A percentile compares a stretch with the other conserved stretches of the same genome.
Conservation (phyloP, 2,113 vertebrate genomes). For the Calidris pugnax region DNA sequence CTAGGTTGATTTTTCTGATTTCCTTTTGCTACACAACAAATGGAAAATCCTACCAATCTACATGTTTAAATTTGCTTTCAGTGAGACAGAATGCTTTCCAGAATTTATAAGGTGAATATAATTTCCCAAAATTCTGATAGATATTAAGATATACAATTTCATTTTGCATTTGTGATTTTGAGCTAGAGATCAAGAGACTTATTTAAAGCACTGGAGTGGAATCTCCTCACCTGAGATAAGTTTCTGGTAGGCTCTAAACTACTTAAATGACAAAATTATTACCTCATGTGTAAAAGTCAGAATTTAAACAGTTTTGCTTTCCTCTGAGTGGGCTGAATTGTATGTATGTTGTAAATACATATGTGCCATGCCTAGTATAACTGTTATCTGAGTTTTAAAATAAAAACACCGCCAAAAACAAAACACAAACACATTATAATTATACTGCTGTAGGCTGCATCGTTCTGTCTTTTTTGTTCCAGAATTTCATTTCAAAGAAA, state of each 20-base stretch:
- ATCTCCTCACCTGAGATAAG: not conserved
- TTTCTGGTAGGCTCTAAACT: not conserved
- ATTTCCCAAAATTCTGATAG: not conserved
- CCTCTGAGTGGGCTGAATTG: not conserved
- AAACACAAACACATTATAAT: not conserved
- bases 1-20: not conserved
- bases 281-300: not conserved
- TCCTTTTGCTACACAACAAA: not conserved
- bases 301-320: not conserved
- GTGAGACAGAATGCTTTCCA: not conserved
- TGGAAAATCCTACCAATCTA: not conserved
- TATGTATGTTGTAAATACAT: not conserved
- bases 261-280: not conserved
- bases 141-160: not conserved
- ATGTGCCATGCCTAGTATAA: not conserved
- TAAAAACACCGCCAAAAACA: not conserved
- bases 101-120: not conserved
- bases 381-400: not conserved
- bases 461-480: not conserved
- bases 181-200: not conserved
- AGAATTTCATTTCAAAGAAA: not conserved
- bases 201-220: not conserved
- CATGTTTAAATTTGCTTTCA: not conserved
- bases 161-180: not conserved
- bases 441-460: not conserved